These are phyloP conservation scores for Phaonia tiefii DNA, from an alignment of 2,888 invertebrate genomes.

Conservation along the genomic window DNA sequence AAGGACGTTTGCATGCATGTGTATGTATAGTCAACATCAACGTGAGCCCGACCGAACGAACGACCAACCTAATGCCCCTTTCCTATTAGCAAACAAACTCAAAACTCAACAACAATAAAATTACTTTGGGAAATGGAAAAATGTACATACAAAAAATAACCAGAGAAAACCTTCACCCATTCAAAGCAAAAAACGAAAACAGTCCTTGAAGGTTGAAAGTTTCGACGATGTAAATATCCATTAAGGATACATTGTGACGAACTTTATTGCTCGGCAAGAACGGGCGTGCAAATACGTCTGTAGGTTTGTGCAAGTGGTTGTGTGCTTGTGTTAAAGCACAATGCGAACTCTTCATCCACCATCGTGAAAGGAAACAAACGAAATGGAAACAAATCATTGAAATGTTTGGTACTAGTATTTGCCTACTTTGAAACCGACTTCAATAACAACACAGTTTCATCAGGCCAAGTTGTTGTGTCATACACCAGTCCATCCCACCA, in stretches of 20 bases:
- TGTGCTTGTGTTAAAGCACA: too few species aligned
- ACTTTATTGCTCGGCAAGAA: constrained; percentile 12
- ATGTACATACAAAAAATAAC: not conserved
- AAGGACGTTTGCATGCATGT: not conserved
- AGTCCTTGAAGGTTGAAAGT: constrained; percentile 34
- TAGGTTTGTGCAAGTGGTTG: too few species aligned
- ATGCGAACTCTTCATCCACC: not conserved
- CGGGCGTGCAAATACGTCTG: not conserved
- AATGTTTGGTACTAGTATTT: constrained; percentile 4
- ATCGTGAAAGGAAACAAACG: not conserved
- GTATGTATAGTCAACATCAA: constrained; percentile 10
- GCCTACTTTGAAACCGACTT: constrained; percentile 5
- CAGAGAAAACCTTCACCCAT: not conserved
- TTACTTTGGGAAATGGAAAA: constrained; percentile 13
- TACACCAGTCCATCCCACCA: not conserved
- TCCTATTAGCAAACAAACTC: constrained; percentile 12
- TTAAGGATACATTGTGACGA: constrained; percentile 29
- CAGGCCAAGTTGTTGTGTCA: not conserved
- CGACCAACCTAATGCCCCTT: not conserved
- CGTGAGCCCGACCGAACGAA: not conserved
- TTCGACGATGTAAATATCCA: constrained; percentile 27
- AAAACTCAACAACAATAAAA: constrained; percentile 41
- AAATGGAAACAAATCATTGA: constrained; percentile 20
- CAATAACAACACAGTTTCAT: constrained; percentile 6
- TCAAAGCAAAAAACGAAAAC: constrained; percentile 6